phyloP scores from a whole-genome alignment of 2,797 vertebrate species.

The Mormyrops attenuatus region DNA sequence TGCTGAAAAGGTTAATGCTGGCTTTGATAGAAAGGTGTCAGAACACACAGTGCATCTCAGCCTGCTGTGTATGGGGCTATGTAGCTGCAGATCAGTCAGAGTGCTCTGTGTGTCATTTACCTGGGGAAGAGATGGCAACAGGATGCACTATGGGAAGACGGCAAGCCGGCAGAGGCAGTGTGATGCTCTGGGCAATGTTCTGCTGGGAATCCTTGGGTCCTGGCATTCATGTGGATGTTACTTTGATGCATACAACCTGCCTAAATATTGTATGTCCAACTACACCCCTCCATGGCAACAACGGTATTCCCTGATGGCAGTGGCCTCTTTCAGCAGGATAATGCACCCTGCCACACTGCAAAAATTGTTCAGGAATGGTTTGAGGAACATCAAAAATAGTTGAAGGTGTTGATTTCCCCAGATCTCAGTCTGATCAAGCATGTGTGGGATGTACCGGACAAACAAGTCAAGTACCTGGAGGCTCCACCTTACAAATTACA shows the following conservation, averaged over 20 bases:
- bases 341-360: background rate
- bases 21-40: background rate
- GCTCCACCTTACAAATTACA: background rate
- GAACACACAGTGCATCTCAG: background rate
- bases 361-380: background rate
- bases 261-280: background rate
- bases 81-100: background rate
- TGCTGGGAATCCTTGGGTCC: background rate
- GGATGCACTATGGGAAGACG: background rate
- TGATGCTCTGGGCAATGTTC: background rate
- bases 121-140: background rate
- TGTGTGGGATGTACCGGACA: background rate
- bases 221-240: background rate
- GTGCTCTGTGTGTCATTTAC: background rate
- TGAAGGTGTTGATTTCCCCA: background rate
- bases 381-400: background rate
- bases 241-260: background rate
- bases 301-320: background rate
- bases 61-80: background rate
- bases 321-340: background rate
- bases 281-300: background rate
- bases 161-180: background rate
- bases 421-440: background rate
- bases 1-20: background rate
- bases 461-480: background rate